phyloP scores from a whole-genome alignment of 2,888 invertebrate genomes.

The Argyra leucocephala region DNA sequence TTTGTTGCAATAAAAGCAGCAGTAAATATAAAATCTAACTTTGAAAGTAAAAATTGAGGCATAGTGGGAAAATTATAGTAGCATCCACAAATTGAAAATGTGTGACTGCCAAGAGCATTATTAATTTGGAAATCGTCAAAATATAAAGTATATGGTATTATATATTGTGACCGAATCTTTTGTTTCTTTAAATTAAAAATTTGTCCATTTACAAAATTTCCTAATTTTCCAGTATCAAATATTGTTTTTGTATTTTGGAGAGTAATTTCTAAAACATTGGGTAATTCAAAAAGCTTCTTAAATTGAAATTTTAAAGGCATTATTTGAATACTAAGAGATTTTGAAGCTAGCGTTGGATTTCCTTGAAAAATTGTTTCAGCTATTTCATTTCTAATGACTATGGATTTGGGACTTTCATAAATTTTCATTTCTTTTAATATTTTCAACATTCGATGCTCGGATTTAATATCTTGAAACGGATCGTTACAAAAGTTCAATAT shows the following conservation, averaged over 20 bases:
- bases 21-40: slow-evolving; percentile 21
- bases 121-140: slow-evolving; percentile 17
- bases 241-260: slow-evolving; percentile 5
- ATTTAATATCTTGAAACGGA: slow-evolving; percentile 11
- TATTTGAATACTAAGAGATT: neutral
- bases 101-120: slow-evolving; percentile 13
- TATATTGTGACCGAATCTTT: neutral
- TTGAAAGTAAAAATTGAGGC: slow-evolving; percentile 19
- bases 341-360: neutral
- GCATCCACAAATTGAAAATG: neutral
- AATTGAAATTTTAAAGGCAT: neutral
- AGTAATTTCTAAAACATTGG: slow-evolving; percentile 1
- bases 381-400: slow-evolving; percentile 2
- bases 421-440: neutral
- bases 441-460: slow-evolving; percentile 13
- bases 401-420: neutral
- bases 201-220: slow-evolving; percentile 12
- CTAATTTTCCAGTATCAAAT: neutral
- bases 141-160: slow-evolving; percentile 14
- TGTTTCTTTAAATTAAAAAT: slow-evolving; percentile 11
- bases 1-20: slow-evolving; percentile 18
- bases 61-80: slow-evolving; percentile 21
- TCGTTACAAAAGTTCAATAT: slow-evolving; percentile 10
- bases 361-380: neutral
- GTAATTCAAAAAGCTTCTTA: slow-evolving; percentile 7